phyloP scores from a whole-genome alignment of 2,113 vertebrate genomes.

The Xenopus borealis region DNA sequence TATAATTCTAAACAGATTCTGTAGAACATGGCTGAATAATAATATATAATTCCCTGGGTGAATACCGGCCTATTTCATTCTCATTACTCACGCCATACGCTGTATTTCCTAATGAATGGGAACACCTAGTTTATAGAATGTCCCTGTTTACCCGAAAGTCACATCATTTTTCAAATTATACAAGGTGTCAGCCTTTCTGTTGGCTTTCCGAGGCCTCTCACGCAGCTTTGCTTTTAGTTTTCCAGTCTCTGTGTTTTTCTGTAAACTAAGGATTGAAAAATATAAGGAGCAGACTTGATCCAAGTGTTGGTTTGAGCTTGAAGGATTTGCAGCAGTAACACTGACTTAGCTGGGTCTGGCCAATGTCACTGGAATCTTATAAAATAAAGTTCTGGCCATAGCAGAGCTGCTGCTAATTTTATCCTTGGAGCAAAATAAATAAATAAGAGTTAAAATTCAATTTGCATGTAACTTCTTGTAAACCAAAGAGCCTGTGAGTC shows the following conservation, averaged over 20 bases:
- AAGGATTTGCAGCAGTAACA: background rate
- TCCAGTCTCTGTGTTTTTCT: background rate
- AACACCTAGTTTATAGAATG: constrained; percentile 55
- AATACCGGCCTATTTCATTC: constrained; percentile 55
- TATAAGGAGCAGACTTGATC: constrained; percentile 7
- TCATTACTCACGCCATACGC: constrained; percentile 52
- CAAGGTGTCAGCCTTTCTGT: constrained; percentile 55
- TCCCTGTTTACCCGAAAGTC: constrained; percentile 56
- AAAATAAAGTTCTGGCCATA: no score
- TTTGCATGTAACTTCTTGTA: no score
- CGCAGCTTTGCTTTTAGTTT: background rate
- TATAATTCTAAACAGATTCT: no score
- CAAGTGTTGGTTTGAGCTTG: background rate
- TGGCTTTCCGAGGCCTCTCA: constrained; percentile 42
- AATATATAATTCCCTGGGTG: background rate
- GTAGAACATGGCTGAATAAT: no score
- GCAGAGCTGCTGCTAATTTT: no score
- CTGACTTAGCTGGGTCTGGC: background rate
- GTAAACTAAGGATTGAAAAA: background rate
- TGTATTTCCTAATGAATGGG: constrained; percentile 58
- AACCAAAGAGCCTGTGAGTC: no score
- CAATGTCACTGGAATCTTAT: background rate
- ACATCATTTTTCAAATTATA: constrained; percentile 62
- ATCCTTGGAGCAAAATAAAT: no score
- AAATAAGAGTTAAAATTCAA: no score